These are phyloP conservation scores for Limnephilus lunatus DNA, from an alignment of 2,888 invertebrate species.

Conservation along the genomic window DNA sequence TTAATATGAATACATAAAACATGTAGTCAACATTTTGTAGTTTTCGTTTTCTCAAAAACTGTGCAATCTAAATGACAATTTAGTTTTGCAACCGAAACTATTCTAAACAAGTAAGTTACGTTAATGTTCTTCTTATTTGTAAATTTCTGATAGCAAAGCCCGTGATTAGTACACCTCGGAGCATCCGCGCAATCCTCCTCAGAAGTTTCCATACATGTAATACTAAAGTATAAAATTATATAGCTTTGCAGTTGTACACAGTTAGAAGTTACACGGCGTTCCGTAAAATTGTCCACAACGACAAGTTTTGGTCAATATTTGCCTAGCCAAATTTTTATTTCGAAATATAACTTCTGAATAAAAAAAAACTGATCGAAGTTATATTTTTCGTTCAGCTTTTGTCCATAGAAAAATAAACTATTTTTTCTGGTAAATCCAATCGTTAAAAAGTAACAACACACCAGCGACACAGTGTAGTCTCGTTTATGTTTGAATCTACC, in stretches of 20 bases:
- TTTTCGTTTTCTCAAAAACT: too few relatives aligned
- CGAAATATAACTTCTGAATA: background rate
- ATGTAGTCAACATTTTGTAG: background rate
- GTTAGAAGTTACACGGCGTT: background rate
- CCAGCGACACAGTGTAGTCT: background rate
- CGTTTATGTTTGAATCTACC: background rate
- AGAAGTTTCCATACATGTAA: background rate
- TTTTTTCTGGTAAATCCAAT: background rate
- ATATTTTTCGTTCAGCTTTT: background rate
- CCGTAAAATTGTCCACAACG: background rate
- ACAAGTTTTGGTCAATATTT: background rate
- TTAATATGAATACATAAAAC: background rate
- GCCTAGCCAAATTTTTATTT: background rate
- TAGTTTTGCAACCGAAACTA: background rate
- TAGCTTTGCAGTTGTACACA: background rate
- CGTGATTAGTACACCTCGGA: background rate
- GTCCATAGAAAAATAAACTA: background rate
- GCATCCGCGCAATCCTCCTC: background rate
- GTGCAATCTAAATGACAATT: background rate
- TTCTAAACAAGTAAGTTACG: background rate
- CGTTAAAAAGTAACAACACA: background rate
- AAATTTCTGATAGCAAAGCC: background rate
- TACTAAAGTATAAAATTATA: background rate
- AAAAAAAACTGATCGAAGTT: background rate
- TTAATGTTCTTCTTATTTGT: background rate